These are phyloP conservation scores for Euphydryas editha DNA, from an alignment of 2,888 invertebrate genomes.

Conservation along the genomic window DNA sequence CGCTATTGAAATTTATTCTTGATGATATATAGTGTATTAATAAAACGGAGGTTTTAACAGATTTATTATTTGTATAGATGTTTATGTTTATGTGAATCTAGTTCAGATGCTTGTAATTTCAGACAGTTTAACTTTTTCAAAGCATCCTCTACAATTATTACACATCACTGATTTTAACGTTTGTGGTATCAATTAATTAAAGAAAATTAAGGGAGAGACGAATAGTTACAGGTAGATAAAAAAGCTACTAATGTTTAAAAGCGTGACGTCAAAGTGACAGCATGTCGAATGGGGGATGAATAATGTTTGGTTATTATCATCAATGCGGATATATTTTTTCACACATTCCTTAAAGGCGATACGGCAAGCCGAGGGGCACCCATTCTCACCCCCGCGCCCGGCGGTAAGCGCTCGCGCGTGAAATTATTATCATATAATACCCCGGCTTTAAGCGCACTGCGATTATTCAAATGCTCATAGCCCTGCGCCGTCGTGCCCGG, in stretches of 20 bases:
- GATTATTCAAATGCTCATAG: conserved; percentile 80
- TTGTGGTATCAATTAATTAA: conserved; percentile 75
- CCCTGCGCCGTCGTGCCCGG: conserved; percentile 53
- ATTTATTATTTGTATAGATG: too few relatives aligned
- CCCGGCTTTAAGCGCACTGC: conserved; percentile 67
- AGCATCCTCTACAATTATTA: conserved; percentile 56
- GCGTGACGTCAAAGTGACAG: conserved; percentile 48
- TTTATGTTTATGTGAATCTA: too few relatives aligned
- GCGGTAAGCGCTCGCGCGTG: conserved; percentile 72
- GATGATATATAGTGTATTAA: too few relatives aligned
- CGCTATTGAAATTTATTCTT: too few relatives aligned
- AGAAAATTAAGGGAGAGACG: conserved; percentile 52
- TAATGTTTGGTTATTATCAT: conserved; percentile 51
- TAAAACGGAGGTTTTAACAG: too few relatives aligned
- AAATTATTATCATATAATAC: conserved; percentile 83
- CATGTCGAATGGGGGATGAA: conserved; percentile 45
- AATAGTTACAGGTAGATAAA: conserved; percentile 51
- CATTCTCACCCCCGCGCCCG: conserved; percentile 51
- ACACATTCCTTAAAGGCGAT: conserved; percentile 70
- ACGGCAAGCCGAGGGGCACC: conserved; percentile 53
- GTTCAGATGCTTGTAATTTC: background rate
- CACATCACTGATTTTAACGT: conserved; percentile 69
- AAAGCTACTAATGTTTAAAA: conserved; percentile 57
- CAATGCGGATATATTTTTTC: conserved; percentile 66
- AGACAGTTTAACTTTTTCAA: conserved; percentile 41